Base-by-base conservation (phyloP, 2,888 invertebrate genomes). In the Zele albiditarsus region DNA sequence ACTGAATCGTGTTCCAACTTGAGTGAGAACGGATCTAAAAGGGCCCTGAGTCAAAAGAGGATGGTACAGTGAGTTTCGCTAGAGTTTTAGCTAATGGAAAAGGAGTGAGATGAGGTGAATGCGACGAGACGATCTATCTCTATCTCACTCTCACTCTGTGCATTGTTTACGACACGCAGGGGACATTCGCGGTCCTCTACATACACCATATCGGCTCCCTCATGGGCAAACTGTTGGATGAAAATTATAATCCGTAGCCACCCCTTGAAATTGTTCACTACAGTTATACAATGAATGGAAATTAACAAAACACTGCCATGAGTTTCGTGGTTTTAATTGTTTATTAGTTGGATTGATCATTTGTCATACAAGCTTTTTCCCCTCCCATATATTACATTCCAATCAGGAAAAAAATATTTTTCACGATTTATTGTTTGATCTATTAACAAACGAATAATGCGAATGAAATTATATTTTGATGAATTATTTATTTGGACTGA, bases 121-220 rank as follows among this genome's bases (percentile, higher is more conserved):
- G 60, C 53, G 53, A 53, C 53, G 20, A 53, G 53, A 53, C 68
- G 23, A 58, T 46, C 57, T 57, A 49, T 68, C 49, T 49, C 67
- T 49, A 25, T 67, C 49, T 57, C 33, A 20, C 23, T 25, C 38
- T 69, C 57, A 31, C 38, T 23, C 23, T 71, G 71, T 76, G 81
- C 80, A 85, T 85, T 86, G 86, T 87, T 85, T 86, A 84, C 82
- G 82, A 84, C 78, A 77, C 80, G 76, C 80, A 20, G 76, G 79
- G 72, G 77, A 80, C 75, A 78, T 77, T 78, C 73, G 73, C 63
- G 76, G 75, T 60, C 53, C 53, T 60, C 53, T 60, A 2, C 38
- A 78, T 27, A 79, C 76, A 85, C 86, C 87, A 87, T 87, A 74
- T 84, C 87, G 84, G 83, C 87, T 86, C 85, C 84, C 82, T 83